Evolutionary conservation across 2,797 vertebrate species (phyloP).

Genomic region (Zenarchopterus dispar): DNA sequence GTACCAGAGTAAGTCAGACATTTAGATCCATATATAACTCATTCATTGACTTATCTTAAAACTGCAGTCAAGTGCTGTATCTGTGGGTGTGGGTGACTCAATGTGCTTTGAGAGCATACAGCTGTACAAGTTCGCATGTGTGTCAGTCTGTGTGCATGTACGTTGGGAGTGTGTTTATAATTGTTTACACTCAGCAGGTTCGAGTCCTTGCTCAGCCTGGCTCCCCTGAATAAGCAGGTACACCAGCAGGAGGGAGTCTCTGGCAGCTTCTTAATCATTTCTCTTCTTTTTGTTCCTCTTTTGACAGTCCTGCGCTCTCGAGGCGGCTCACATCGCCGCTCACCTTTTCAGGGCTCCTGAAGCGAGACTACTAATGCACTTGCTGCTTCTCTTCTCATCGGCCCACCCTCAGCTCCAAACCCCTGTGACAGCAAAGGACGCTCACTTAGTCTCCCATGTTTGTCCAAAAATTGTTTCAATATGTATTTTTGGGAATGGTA

Average conservation of each 20-base stretch:
- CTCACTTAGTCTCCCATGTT: constrained; percentile 79
- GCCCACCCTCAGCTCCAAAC: constrained; percentile 63
- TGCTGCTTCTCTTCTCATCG: constrained; percentile 36
- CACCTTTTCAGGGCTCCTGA: constrained; percentile 74
- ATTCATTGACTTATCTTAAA: neutral
- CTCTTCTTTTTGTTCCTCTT: constrained; percentile 69
- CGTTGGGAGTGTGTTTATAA: constrained; percentile 48
- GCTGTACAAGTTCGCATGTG: no score
- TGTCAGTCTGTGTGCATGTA: no score
- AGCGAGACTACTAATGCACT: constrained; percentile 77
- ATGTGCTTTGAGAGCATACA: neutral
- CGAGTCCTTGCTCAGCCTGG: constrained; percentile 43
- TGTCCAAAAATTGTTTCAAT: constrained; percentile 83
- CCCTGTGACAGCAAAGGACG: constrained; percentile 72
- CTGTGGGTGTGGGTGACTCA: constrained; percentile 1
- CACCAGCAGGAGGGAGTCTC: constrained; percentile 50
- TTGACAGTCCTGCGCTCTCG: constrained; percentile 70
- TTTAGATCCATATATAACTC: neutral
- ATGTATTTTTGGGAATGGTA: constrained; percentile 84
- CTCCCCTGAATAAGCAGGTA: constrained; percentile 58
- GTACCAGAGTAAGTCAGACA: constrained; percentile 15
- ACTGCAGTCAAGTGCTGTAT: constrained; percentile 3
- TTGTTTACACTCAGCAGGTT: constrained; percentile 45
- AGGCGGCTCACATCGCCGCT: constrained; percentile 52
- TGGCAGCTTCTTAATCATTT: constrained; percentile 78